A percentile compares a stretch with the other conserved stretches of the same genome.
Conservation (phyloP, 1,140 invertebrate genomes). For the Drosophila asahinai region DNA sequence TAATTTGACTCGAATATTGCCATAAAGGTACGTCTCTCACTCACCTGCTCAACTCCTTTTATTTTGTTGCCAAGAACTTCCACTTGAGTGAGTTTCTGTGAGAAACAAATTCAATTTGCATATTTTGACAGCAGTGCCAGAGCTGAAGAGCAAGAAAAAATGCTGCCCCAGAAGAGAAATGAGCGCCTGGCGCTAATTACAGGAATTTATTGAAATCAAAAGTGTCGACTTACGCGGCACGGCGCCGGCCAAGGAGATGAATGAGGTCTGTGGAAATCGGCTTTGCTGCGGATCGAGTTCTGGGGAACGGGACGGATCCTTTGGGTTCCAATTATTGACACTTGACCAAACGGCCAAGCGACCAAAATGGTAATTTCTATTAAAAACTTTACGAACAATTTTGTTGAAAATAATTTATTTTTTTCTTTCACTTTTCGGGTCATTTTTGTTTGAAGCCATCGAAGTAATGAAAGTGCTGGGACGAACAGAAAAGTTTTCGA, state of each 20-base stretch:
- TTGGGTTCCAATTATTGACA: constrained; percentile 72
- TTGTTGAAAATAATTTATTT: constrained; percentile 64
- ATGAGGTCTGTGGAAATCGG: constrained; percentile 42
- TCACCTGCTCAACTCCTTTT: constrained; percentile 57
- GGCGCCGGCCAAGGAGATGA: constrained; percentile 10
- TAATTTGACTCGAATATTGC: constrained; percentile 24
- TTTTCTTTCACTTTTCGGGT: constrained; percentile 47
- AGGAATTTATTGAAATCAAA: constrained; percentile 81
- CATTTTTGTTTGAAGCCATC: constrained; percentile 67
- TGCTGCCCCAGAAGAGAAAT: constrained; percentile 60
- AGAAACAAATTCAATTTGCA: constrained; percentile 72
- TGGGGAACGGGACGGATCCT: constrained; percentile 17
- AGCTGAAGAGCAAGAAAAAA: constrained; percentile 21
- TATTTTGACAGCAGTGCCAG: constrained; percentile 59
- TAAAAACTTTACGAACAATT: constrained; percentile 74
- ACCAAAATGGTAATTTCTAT: constrained; percentile 82
- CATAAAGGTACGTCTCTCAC: constrained; percentile 2
- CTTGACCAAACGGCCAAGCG: constrained; percentile 76
- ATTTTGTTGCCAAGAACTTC: constrained; percentile 39
- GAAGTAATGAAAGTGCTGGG: constrained; percentile 67
- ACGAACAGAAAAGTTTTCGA: constrained; percentile 72
- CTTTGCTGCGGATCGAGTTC: constrained; percentile 39
- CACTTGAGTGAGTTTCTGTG: constrained; percentile 61
- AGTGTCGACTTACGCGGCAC: constrained; percentile 59
- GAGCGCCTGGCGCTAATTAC: constrained; percentile 76